These are phyloP conservation scores for Ancistrus triradiatus DNA, from an alignment of 2,113 vertebrate genomes.

Conservation along the genomic window DNA sequence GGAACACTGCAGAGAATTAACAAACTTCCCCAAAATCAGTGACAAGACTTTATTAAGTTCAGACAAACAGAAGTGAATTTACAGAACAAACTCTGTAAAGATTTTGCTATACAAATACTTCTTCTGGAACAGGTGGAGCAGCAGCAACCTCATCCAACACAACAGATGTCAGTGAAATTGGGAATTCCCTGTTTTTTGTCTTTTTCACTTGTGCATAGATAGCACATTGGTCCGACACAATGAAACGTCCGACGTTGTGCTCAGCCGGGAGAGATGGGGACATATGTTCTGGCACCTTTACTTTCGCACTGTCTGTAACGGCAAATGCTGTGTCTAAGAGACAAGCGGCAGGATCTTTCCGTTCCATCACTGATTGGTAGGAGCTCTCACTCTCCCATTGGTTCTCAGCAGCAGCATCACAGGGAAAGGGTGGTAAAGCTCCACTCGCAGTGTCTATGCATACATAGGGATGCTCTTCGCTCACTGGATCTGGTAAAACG, in stretches of 20 bases:
- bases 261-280: background rate
- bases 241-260: background rate
- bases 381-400: conserved; percentile 5
- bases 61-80: no score
- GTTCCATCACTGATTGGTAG: conserved; percentile 25
- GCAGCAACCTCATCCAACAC: conserved; percentile 3
- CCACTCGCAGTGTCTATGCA: conserved; percentile 5
- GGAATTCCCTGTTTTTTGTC: conserved; percentile 12
- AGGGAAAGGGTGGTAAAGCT: background rate
- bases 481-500: background rate
- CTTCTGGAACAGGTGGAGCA: conserved; percentile 29
- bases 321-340: background rate
- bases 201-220: conserved; percentile 43
- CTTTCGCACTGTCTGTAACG: background rate
- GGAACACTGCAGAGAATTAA: no score
- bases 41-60: no score
- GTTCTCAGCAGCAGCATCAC: background rate
- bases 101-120: conserved; percentile 14
- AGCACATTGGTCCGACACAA: background rate
- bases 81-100: no score
- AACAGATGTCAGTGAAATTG: background rate
- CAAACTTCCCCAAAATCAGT: no score
- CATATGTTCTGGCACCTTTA: background rate
- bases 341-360: background rate
- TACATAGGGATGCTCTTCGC: conserved; percentile 37